phyloP scores from a whole-genome alignment of 2,113 vertebrate genomes.

The Colaptes auratus region DNA sequence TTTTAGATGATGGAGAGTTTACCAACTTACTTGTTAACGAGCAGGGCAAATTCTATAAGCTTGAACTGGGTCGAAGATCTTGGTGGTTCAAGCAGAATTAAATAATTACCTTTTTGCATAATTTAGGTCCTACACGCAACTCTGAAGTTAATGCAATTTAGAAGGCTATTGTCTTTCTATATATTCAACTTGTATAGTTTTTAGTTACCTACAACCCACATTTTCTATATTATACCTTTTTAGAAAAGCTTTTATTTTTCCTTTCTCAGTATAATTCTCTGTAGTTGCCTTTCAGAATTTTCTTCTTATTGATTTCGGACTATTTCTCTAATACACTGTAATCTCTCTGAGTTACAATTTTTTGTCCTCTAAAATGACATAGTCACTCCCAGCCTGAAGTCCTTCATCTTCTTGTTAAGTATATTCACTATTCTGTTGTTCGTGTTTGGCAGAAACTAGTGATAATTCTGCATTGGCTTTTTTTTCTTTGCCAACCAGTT shows the following conservation, averaged over 20 bases:
- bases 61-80: neutral
- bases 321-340: neutral
- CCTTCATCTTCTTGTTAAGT: neutral
- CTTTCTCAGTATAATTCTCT: neutral
- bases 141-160: neutral
- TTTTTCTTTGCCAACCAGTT: neutral
- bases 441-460: neutral
- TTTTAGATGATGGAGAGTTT: neutral
- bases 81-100: neutral
- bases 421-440: neutral
- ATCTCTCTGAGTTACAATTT: neutral
- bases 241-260: neutral
- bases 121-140: neutral
- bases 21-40: neutral
- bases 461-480: neutral
- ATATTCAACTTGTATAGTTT: neutral
- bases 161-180: neutral
- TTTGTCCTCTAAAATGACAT: neutral
- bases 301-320: neutral
- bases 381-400: neutral
- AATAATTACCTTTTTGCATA: neutral
- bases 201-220: neutral
- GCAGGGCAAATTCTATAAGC: neutral
- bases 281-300: neutral
- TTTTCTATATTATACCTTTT: neutral